phyloP scores from a whole-genome alignment of 2,888 invertebrate species.

The Nomada hirtipes region DNA sequence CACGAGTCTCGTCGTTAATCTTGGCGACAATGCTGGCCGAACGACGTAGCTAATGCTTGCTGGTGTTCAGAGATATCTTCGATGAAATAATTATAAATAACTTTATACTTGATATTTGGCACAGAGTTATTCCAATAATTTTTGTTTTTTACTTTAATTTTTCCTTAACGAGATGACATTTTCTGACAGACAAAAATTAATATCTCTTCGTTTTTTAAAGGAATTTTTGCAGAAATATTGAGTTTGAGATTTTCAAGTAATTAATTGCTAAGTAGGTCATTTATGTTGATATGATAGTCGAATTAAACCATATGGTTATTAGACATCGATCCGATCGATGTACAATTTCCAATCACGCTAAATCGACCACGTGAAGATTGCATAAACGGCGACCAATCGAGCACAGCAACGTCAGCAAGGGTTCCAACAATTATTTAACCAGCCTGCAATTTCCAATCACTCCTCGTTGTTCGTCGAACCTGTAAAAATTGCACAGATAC shows the following conservation, averaged over 20 bases:
- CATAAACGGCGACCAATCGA: background rate
- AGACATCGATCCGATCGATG: background rate
- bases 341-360: conserved; percentile 8
- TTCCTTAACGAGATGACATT: too few relatives aligned
- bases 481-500: conserved; percentile 29
- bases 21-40: background rate
- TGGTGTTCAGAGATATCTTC: background rate
- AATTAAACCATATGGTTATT: background rate
- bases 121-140: background rate
- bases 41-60: background rate
- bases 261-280: background rate
- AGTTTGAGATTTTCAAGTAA: too few relatives aligned
- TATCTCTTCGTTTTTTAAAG: too few relatives aligned
- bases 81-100: too few relatives aligned
- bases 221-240: too few relatives aligned
- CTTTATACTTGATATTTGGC: too few relatives aligned
- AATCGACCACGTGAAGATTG: conserved; percentile 11
- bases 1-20: conserved; percentile 45
- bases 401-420: conserved; percentile 1
- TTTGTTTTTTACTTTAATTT: background rate
- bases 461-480: background rate
- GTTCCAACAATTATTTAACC: conserved; percentile 16
- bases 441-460: conserved; percentile 25
- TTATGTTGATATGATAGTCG: background rate
- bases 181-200: too few relatives aligned